A percentile compares a stretch with the other conserved stretches of the same genome.
Conservation (phyloP, 2,888 invertebrate species). For the Conomelus anceps region DNA sequence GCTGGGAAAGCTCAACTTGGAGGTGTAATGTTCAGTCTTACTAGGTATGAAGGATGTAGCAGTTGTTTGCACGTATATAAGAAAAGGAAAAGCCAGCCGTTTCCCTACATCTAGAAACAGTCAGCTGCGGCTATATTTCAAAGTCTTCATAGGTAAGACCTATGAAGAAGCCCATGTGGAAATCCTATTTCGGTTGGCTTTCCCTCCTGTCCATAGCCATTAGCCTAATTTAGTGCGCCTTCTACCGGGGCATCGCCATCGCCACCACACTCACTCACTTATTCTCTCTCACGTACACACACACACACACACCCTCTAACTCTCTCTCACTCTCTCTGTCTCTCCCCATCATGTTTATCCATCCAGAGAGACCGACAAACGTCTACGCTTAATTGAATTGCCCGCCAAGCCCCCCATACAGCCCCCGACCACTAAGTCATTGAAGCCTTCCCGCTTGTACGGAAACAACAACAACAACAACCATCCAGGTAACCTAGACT, state of each 20-base stretch:
- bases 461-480: not conserved
- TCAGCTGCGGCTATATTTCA: not conserved
- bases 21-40: not conserved
- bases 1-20: not conserved
- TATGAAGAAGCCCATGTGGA: not conserved
- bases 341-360: not conserved
- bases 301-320: no score
- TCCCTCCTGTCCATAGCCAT: not conserved
- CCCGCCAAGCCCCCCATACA: not conserved
- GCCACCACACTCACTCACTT: no score
- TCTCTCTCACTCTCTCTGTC: no score
- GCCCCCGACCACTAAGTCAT: not conserved
- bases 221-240: not conserved
- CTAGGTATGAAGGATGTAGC: not conserved
- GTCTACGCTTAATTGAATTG: not conserved
- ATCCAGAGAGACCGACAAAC: not conserved
- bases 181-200: not conserved
- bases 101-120: not conserved
- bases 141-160: not conserved
- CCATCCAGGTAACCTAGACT: not conserved
- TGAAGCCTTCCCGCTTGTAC: not conserved
- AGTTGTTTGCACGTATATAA: not conserved
- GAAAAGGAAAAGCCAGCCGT: not conserved
- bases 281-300: no score
- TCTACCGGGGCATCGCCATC: not conserved